Evolutionary conservation across 1,140 invertebrate genomes (phyloP), one percentile per base, ranked within the genome.

Genomic region (Calliopsis andreniformis): DNA sequence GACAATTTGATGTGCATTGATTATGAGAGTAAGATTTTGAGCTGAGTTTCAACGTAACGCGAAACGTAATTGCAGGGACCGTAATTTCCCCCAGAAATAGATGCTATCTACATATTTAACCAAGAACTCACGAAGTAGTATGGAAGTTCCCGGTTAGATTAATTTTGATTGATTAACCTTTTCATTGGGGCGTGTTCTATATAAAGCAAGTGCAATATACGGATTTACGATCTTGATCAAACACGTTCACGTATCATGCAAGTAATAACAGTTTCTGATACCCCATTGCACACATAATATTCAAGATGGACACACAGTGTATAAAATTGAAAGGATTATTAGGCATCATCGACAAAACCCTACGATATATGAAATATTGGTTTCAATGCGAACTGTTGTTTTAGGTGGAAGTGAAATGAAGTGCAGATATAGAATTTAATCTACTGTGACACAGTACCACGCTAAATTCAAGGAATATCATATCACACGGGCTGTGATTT

Each of bases 131-230:
- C 56, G 14, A 28, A 25, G 30, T 47, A 39, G 10, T 35, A 32
- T 28, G n/a, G 12, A n/a, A 39, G 43, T 71, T 39, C 32, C 20
- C 14, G 58, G 2, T 25, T 49, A 62, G 43, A 51, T 71, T 71
- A 62, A 49, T 71, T 49, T 71, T 62, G 68, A 71, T 71, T 12
- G 68, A 71, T 71, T 28, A 28, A 39, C 10, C 30, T 20, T 6
- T 1, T 32, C 16, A 1, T 2, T 30, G 8, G 16, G 0, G 12
- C 7, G 32, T 14, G 5, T 10, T 10, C 18, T 7, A 49, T 8
- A 35, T 16, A 59, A 35, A 18, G 23, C 7, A 8, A n/a, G 4
- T 7, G 16, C n/a, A 35, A 59, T 25, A 47, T 25, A 28, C 42
- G 12, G 8, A 23, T 32, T 61, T 20, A 6, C 32, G 18, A 43